phyloP scores from a whole-genome alignment of 1,140 invertebrate species.

The Caenorhabditis latens region DNA sequence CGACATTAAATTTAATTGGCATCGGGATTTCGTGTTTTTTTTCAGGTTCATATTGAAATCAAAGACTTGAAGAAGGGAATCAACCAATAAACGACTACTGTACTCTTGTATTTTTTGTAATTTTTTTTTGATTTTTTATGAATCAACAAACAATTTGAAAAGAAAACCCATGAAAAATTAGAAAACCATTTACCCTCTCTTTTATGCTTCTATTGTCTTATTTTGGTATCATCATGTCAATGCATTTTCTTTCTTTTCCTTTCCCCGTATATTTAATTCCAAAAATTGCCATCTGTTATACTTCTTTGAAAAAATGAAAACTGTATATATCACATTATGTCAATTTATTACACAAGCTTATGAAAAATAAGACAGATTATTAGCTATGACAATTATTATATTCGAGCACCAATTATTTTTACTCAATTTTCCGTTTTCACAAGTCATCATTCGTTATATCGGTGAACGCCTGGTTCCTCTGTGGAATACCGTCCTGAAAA shows the following conservation, averaged over 20 bases:
- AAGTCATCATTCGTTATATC: slow-evolving; percentile 48
- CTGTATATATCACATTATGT: not conserved
- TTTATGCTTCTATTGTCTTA: not conserved
- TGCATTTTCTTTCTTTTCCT: not conserved
- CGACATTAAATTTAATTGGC: not conserved
- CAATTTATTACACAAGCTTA: not conserved
- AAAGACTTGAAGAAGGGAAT: slow-evolving; percentile 49
- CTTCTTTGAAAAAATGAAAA: not conserved
- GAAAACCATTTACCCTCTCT: not conserved
- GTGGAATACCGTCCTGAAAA: slow-evolving; percentile 49
- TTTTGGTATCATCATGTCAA: slow-evolving; percentile 34
- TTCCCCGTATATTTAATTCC: slow-evolving; percentile 25
- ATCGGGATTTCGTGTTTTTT: not conserved
- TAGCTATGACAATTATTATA: too few relatives aligned
- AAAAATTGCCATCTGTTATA: not conserved
- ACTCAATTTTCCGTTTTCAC: not conserved
- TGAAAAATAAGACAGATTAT: too few relatives aligned
- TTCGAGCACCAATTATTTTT: too few relatives aligned
- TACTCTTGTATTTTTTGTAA: not conserved
- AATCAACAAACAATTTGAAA: not conserved
- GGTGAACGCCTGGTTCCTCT: slow-evolving; percentile 37
- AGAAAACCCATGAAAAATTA: too few relatives aligned
- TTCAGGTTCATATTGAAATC: slow-evolving; percentile 51
- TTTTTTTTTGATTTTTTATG: not conserved
- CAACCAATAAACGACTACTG: slow-evolving; percentile 17